phyloP scores from a whole-genome alignment of 2,113 vertebrate species.

The Grammomys surdaster region DNA sequence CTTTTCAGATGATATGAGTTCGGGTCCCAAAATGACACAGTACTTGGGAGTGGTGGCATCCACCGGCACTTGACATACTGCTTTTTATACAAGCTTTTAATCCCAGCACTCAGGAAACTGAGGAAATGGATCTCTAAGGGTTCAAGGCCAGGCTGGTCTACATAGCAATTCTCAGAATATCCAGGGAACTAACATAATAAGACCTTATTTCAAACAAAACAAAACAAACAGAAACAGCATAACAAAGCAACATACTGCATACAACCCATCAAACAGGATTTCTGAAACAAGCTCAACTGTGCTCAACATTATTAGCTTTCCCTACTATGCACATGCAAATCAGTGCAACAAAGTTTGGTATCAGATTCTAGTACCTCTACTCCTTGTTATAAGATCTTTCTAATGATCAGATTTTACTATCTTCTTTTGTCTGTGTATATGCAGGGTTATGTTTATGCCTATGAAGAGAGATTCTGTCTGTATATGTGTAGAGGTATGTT shows the following conservation, averaged over 20 bases:
- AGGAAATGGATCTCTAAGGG: not conserved
- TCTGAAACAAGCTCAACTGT: not conserved
- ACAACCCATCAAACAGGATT: not conserved
- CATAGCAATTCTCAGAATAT: not conserved
- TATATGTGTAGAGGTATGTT: not conserved
- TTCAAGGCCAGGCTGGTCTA: not conserved
- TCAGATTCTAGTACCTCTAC: not conserved
- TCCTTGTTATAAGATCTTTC: not conserved
- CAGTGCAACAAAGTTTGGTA: not conserved
- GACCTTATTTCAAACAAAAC: not conserved
- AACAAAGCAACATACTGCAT: not conserved
- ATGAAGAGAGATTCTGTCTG: not conserved
- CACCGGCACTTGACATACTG: not conserved
- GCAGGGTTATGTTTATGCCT: not conserved
- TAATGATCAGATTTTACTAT: not conserved
- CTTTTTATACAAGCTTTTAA: not conserved
- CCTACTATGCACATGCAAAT: not conserved
- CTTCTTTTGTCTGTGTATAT: not conserved
- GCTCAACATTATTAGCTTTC: not conserved
- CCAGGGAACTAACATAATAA: not conserved
- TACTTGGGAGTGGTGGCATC: not conserved
- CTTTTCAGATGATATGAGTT: not conserved
- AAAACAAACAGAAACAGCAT: not conserved
- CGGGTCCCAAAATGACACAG: not conserved
- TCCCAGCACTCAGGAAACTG: not conserved